Evolutionary conservation across 1,140 invertebrate genomes (phyloP), one percentile per base, ranked within the genome.

Genomic region (Cryptotermes secundus): DNA sequence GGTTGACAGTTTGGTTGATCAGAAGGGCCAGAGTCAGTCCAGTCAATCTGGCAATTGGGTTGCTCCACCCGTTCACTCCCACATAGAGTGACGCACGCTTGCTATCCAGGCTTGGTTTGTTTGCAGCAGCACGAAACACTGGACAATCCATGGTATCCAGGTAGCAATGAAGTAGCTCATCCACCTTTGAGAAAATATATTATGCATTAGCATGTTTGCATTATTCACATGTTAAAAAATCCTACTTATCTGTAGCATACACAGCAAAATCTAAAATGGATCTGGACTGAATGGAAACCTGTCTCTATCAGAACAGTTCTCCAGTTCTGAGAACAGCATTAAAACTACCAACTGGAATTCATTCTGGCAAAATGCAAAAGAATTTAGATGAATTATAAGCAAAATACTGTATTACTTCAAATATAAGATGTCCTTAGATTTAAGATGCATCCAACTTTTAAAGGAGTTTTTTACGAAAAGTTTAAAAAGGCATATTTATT

Each of bases 131-230:
- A 72, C 89, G 89, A 80, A 96, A 94, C 9, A 96, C 86, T 2
- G 91, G 89, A 88, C 97, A 98, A 81, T 94, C 92, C 0, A 94
- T 91, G 84, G 92, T 94, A 34, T 92, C 88, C 80, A 97, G 87
- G 88, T 96, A 97, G 88, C 97, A 98, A 86, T 95, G 91, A 7
- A 98, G 88, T 86, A 97, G 91, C 87, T 97, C 93, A 88, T 95
- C 91, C 9, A 93, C 89, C 94, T 93, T 85, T 87, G n/a, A 38
- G 36, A 35, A 59, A 79, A 36, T 19, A 84, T 35, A 84, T 31
- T 22, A 34, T 82, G 59, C 6, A 26, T 16, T 79, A 16, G 12
- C 10, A n/a, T 12, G 24, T 79, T 79, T 4, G 26, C 31, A 34
- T 19, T n/a, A 34, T 19, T n/a, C 38, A 4, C 81, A 35, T 38